A percentile compares a stretch with the other conserved stretches of the same genome.
These are phyloP conservation scores for Rhadinocentrus ornatus DNA, from an alignment of 2,797 vertebrate genomes.

Conservation along the genomic window DNA sequence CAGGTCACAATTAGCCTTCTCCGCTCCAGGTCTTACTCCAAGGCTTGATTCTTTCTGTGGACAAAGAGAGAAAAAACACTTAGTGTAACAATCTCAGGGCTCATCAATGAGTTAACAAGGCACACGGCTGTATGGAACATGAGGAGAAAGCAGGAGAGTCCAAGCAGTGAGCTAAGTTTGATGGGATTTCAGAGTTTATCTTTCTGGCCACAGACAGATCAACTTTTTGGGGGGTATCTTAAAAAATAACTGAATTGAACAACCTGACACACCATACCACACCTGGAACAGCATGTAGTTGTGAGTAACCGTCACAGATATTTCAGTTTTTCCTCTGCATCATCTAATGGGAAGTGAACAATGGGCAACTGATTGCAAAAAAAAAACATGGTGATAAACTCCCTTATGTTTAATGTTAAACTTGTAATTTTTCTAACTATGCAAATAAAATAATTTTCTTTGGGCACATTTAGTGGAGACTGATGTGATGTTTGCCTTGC, in stretches of 20 bases:
- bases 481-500: neutral
- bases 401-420: neutral
- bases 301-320: conserved; percentile 62
- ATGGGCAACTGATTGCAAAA: conserved; percentile 23
- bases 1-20: conserved; percentile 64
- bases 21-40: conserved; percentile 48
- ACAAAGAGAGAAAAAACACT: conserved; percentile 45
- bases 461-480: neutral
- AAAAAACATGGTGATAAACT: neutral
- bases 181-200: conserved; percentile 45
- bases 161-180: conserved; percentile 45
- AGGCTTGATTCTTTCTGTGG: conserved; percentile 56
- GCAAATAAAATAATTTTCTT: too few species aligned
- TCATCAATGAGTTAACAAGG: conserved; percentile 58
- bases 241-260: conserved; percentile 35
- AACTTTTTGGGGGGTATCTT: conserved; percentile 19
- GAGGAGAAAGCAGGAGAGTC: conserved; percentile 32
- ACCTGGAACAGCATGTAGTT: conserved; percentile 63
- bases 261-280: conserved; percentile 46
- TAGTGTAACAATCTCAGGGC: conserved; percentile 52
- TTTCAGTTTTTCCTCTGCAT: conserved; percentile 54
- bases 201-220: conserved; percentile 20
- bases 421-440: too few species aligned
- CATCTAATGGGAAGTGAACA: conserved; percentile 41
- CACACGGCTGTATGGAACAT: conserved; percentile 34